phyloP scores from a whole-genome alignment of 2,888 invertebrate species.

The Dolichomitus sp. region DNA sequence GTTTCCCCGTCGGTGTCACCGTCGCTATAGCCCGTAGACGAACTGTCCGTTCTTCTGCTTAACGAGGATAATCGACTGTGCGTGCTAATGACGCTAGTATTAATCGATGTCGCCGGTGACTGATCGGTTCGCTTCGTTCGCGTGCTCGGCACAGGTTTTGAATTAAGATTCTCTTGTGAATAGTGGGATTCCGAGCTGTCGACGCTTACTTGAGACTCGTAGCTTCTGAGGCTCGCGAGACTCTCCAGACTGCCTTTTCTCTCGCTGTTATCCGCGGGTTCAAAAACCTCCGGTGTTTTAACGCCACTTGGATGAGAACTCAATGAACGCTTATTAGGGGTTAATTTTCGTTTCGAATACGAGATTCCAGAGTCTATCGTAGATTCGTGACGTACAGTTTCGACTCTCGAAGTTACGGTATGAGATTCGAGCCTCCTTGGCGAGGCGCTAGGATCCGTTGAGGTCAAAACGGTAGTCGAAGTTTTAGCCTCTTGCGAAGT shows the following conservation, averaged over 20 bases:
- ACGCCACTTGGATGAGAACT: conserved; percentile 66
- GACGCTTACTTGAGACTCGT: conserved; percentile 86
- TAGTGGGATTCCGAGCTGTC: conserved; percentile 84
- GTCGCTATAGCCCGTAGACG: conserved; percentile 85
- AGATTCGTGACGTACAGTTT: conserved; percentile 80
- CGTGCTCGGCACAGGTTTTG: conserved; percentile 82
- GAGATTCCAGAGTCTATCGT: conserved; percentile 80
- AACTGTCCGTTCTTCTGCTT: conserved; percentile 81
- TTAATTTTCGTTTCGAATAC: conserved; percentile 83
- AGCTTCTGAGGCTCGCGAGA: conserved; percentile 86
- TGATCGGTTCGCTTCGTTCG: conserved; percentile 82
- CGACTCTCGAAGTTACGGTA: conserved; percentile 66
- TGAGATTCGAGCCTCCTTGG: conserved; percentile 73
- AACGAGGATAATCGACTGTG: conserved; percentile 78
- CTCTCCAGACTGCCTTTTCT: conserved; percentile 88
- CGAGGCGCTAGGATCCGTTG: conserved; percentile 66
- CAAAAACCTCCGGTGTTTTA: conserved; percentile 74
- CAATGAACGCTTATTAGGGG: conserved; percentile 81
- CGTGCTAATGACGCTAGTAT: conserved; percentile 74
- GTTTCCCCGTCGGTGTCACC: conserved; percentile 86
- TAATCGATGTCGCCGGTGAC: conserved; percentile 72
- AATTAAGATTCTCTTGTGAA: conserved; percentile 78
- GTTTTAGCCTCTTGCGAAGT: not conserved
- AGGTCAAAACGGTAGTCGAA: not conserved
- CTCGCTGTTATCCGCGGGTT: conserved; percentile 80